Percentiles rank a stretch among this genome's conserved stretches.
Conservation (phyloP, 2,113 vertebrate genomes). For the Callaeas wilsoni region DNA sequence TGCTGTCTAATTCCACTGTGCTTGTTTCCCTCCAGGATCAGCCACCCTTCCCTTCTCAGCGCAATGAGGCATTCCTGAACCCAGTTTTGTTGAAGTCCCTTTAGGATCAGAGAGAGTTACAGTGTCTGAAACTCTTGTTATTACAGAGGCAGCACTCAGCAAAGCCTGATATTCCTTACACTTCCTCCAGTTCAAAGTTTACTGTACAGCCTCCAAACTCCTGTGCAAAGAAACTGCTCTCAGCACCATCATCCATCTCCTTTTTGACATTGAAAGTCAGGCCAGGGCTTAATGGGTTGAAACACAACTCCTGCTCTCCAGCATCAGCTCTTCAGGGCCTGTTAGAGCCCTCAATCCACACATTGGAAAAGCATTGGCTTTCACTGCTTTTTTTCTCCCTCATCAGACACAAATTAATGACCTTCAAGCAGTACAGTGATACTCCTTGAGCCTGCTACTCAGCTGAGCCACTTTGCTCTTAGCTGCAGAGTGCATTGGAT, state of each 20-base stretch:
- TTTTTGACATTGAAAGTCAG: conserved; percentile 65
- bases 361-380: conserved; percentile 61
- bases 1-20: neutral
- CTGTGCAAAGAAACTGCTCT: neutral
- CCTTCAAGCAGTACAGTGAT: conserved; percentile 65
- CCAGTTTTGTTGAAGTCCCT: neutral
- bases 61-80: neutral
- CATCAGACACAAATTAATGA: conserved; percentile 58
- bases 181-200: neutral
- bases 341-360: conserved; percentile 41
- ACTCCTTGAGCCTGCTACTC: conserved; percentile 25
- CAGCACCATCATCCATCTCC: conserved; percentile 41
- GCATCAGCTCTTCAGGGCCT: conserved; percentile 59
- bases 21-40: neutral
- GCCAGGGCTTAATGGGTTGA: conserved; percentile 58
- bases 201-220: neutral
- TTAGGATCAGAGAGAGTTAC: neutral
- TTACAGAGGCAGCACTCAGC: neutral
- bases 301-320: conserved; percentile 55
- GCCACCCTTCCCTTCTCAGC: neutral
- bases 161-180: neutral
- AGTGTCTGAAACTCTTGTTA: neutral
- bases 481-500: neutral
- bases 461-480: neutral
- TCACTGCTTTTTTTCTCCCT: conserved; percentile 26